These are phyloP conservation scores for Lethrus apterus DNA, from an alignment of 1,140 invertebrate species.

Conservation along the genomic window DNA sequence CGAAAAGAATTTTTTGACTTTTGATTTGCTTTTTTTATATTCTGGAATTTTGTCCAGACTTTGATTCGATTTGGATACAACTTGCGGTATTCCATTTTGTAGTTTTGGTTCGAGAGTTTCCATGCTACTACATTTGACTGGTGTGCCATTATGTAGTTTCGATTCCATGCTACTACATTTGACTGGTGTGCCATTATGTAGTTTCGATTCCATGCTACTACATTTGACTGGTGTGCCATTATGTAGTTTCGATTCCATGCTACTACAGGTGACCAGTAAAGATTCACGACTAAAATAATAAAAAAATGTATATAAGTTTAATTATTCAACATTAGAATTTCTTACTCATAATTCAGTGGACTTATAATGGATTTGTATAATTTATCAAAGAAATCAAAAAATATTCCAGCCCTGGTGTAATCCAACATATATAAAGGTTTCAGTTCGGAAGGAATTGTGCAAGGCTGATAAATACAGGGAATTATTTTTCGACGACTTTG, in stretches of 20 bases:
- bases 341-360: conserved; percentile 9
- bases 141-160: too few species aligned
- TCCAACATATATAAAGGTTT: conserved; percentile 49
- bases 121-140: background rate
- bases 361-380: conserved; percentile 45
- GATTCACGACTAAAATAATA: background rate
- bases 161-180: background rate
- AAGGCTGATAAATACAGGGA: conserved; percentile 54
- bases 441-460: conserved; percentile 51
- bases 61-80: too few species aligned
- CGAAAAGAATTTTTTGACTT: too few species aligned
- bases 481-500: conserved; percentile 54
- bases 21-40: too few species aligned
- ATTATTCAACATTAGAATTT: background rate
- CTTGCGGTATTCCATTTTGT: too few species aligned
- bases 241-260: background rate
- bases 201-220: background rate
- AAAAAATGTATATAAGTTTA: background rate
- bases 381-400: conserved; percentile 58
- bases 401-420: conserved; percentile 44
- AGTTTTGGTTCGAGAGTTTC: background rate
- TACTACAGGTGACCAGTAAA: background rate
- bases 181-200: too few species aligned
- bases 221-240: too few species aligned
- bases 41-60: too few species aligned